A percentile compares a stretch with the other conserved stretches of the same genome.
These are phyloP conservation scores for Anoura caudifer DNA, from an alignment of 2,113 vertebrate species.

Conservation along the genomic window DNA sequence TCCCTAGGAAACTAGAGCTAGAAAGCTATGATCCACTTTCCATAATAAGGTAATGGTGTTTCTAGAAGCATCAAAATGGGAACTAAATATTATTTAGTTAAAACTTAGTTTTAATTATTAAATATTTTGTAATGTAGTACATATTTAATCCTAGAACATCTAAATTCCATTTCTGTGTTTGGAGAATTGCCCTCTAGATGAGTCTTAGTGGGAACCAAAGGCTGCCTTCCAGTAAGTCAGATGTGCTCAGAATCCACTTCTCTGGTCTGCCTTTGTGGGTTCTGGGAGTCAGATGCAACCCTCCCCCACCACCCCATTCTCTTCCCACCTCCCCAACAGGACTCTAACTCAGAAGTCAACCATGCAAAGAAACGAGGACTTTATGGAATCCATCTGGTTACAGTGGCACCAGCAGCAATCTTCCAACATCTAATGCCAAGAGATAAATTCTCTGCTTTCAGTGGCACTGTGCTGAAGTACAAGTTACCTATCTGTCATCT, in stretches of 20 bases:
- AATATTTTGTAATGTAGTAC: background rate
- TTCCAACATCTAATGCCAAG: background rate
- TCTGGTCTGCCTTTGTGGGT: background rate
- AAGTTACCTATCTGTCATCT: background rate
- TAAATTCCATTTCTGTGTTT: background rate
- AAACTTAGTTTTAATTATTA: background rate
- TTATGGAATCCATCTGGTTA: background rate
- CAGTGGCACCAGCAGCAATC: background rate
- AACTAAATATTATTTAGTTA: background rate
- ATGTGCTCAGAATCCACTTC: background rate
- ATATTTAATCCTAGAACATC: background rate
- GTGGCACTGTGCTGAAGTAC: background rate
- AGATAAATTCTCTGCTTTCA: background rate
- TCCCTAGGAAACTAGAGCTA: background rate
- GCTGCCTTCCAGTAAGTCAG: background rate
- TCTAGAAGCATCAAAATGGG: background rate
- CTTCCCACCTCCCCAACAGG: background rate
- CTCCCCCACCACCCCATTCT: background rate
- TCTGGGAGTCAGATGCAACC: background rate
- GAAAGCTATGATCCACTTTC: conserved; percentile 11
- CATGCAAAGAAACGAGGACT: background rate
- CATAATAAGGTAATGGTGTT: background rate
- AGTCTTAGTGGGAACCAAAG: background rate
- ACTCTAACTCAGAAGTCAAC: background rate
- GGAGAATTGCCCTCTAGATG: background rate